Evolutionary conservation across 92 coral and sea anemone genomes (phyloP).

Genomic region (Palythoa caribaeorum): DNA sequence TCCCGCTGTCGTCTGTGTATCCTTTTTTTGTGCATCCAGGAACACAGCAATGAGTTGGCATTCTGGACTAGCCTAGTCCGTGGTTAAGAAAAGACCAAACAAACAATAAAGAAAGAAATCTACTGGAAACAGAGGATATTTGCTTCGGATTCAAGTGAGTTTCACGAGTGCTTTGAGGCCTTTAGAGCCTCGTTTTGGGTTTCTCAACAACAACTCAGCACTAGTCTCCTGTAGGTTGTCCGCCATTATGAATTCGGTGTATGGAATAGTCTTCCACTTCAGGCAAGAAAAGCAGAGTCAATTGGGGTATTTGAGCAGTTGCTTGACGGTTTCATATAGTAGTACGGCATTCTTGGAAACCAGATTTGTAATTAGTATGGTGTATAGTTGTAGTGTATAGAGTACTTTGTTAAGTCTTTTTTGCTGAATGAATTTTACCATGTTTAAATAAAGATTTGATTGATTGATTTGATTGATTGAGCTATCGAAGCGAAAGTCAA

Average conservation of each 20-base stretch:
- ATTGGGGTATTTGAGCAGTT: too few species aligned
- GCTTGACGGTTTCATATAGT: too few species aligned
- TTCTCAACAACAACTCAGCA: slow-evolving; percentile 33
- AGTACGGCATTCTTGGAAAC: too few species aligned
- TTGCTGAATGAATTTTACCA: too few species aligned
- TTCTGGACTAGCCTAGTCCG: slow-evolving; percentile 23
- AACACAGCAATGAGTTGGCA: slow-evolving; percentile 26
- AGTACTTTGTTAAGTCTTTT: too few species aligned
- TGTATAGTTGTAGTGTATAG: too few species aligned
- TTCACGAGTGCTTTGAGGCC: slow-evolving; percentile 30
- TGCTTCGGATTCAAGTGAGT: slow-evolving; percentile 32
- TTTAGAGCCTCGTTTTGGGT: slow-evolving; percentile 36
- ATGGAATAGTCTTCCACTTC: background rate
- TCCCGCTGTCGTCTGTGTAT: slow-evolving; percentile 28
- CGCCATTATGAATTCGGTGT: slow-evolving; percentile 36
- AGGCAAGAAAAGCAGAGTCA: too few species aligned
- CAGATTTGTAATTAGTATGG: too few species aligned
- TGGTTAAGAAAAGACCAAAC: slow-evolving; percentile 26
- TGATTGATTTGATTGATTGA: too few species aligned
- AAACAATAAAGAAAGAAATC: slow-evolving; percentile 32
- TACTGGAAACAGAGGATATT: slow-evolving; percentile 32
- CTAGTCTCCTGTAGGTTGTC: slow-evolving; percentile 35
- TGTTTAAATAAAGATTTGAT: too few species aligned
- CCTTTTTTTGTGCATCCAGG: slow-evolving; percentile 24
- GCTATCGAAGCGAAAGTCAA: too few species aligned